Conservation (phyloP, 2,888 invertebrate species). For the Cosmorhoe ocellata region DNA sequence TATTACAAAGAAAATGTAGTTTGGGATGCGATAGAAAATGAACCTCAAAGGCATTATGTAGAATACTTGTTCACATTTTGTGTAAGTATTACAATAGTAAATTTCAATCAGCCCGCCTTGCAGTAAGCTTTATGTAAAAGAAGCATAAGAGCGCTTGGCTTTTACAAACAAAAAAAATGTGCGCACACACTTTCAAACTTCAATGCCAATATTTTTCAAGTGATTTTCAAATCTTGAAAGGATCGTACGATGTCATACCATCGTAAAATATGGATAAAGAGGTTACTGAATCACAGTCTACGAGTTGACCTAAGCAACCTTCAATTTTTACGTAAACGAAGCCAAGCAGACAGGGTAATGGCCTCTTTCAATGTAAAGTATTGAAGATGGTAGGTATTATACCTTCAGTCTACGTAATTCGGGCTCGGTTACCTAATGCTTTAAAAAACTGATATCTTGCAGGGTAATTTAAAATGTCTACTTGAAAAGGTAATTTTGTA, state of each 20-base stretch:
- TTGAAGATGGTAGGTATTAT: slow-evolving; percentile 25
- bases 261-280: slow-evolving; percentile 37
- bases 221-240: slow-evolving; percentile 10
- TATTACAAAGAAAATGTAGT: slow-evolving; percentile 25
- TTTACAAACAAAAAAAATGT: slow-evolving; percentile 3
- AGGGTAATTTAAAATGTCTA: slow-evolving; percentile 2
- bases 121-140: background rate
- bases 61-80: slow-evolving; percentile 13
- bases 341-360: slow-evolving; percentile 31
- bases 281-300: slow-evolving; percentile 41
- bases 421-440: slow-evolving; percentile 13
- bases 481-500: no score
- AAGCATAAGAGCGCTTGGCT: background rate
- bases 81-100: slow-evolving; percentile 8
- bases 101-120: slow-evolving; percentile 1
- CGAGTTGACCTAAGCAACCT: slow-evolving; percentile 43
- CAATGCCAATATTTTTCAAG: slow-evolving; percentile 9
- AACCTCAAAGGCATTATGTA: slow-evolving; percentile 22
- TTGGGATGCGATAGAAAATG: slow-evolving; percentile 17
- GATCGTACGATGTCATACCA: slow-evolving; percentile 21
- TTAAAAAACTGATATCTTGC: slow-evolving; percentile 10
- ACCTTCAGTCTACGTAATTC: slow-evolving; percentile 18
- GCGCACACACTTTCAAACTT: background rate
- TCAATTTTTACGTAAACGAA: slow-evolving; percentile 32
- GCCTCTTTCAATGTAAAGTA: slow-evolving; percentile 27